These are phyloP conservation scores for Sympetrum striolatum DNA, from an alignment of 2,888 invertebrate genomes.

Conservation along the genomic window DNA sequence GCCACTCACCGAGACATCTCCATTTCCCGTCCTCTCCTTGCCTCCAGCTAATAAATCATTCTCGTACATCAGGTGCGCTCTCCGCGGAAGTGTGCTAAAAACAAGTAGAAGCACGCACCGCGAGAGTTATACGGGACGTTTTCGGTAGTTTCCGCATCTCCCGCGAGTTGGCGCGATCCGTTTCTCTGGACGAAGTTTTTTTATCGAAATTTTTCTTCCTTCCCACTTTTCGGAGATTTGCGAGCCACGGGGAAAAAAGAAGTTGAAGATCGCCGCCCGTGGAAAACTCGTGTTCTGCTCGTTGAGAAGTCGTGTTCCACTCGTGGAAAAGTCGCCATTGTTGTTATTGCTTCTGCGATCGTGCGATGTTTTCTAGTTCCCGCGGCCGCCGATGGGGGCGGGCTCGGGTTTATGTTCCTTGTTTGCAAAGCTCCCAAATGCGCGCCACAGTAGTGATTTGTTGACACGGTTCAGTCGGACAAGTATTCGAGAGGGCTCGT, in stretches of 20 bases:
- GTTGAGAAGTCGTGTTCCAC: background rate
- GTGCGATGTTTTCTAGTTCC: background rate
- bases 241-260: background rate
- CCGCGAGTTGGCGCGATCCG: background rate
- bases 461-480: background rate
- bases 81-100: background rate
- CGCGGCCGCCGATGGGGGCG: background rate
- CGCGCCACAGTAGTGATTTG: background rate
- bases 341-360: background rate
- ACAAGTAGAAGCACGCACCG: background rate
- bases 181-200: background rate
- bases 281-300: background rate
- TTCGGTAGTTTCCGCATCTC: background rate
- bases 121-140: background rate
- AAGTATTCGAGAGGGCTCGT: background rate
- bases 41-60: background rate
- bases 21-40: background rate
- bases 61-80: background rate
- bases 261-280: background rate
- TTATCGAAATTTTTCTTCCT: background rate
- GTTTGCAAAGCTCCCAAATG: background rate
- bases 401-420: background rate
- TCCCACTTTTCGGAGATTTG: background rate
- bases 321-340: background rate
- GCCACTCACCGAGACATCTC: background rate